phyloP scores from a whole-genome alignment of 2,888 invertebrate genomes.

The Belgica antarctica region DNA sequence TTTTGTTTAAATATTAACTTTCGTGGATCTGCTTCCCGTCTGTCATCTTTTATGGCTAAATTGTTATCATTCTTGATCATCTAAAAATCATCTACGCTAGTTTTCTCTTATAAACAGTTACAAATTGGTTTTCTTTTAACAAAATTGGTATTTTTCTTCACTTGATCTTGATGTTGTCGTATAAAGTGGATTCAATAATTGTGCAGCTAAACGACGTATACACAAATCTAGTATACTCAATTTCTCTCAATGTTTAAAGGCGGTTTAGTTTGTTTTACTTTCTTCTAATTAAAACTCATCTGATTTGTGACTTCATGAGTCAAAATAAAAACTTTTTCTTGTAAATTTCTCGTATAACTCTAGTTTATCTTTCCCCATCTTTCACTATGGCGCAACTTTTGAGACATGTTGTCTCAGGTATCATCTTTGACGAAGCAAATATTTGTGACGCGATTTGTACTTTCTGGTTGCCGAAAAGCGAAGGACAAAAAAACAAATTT shows the following conservation, averaged over 20 bases:
- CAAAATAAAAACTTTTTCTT: background rate
- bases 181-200: background rate
- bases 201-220: slow-evolving; percentile 35
- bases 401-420: background rate
- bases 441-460: slow-evolving; percentile 43
- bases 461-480: slow-evolving; percentile 37
- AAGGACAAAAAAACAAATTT: background rate
- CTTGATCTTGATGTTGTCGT: background rate
- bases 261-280: no score
- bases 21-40: background rate
- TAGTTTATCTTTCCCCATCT: slow-evolving; percentile 4
- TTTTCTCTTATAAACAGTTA: slow-evolving; percentile 23
- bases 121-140: slow-evolving; percentile 1
- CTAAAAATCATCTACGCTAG: background rate
- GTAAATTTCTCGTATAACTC: slow-evolving; percentile 32
- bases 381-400: background rate
- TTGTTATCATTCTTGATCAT: slow-evolving; percentile 4
- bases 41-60: background rate
- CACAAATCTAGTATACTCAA: slow-evolving; percentile 35
- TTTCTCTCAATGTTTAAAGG: slow-evolving; percentile 33
- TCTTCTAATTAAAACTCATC: background rate
- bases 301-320: background rate
- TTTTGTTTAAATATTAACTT: slow-evolving; percentile 11
- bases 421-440: slow-evolving; percentile 9
- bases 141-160: slow-evolving; percentile 1